These are phyloP conservation scores for Xestia ashworthii DNA, from an alignment of 2,888 invertebrate species.

Conservation along the genomic window DNA sequence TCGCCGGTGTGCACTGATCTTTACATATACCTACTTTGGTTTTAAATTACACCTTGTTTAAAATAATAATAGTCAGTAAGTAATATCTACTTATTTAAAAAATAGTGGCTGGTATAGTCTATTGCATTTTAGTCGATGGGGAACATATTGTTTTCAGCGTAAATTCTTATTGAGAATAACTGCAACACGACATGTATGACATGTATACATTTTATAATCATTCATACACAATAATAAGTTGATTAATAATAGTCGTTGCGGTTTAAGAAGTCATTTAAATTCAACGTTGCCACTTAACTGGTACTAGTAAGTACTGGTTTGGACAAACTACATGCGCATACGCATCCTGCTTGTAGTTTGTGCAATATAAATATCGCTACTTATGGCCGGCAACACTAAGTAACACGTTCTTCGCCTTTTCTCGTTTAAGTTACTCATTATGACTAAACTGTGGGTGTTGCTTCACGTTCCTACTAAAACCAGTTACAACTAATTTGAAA, in stretches of 20 bases:
- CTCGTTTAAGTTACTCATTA: slow-evolving; percentile 50
- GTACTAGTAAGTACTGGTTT: slow-evolving; percentile 67
- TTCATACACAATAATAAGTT: slow-evolving; percentile 48
- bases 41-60: slow-evolving; percentile 68
- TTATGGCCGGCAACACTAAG: slow-evolving; percentile 59
- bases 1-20: slow-evolving; percentile 38
- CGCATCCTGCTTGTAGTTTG: slow-evolving; percentile 49
- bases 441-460: slow-evolving; percentile 55
- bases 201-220: slow-evolving; percentile 37
- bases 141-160: slow-evolving; percentile 82
- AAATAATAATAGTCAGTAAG: slow-evolving; percentile 52
- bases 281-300: slow-evolving; percentile 59
- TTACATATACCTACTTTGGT: slow-evolving; percentile 69
- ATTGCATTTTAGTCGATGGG: slow-evolving; percentile 84
- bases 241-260: slow-evolving; percentile 47
- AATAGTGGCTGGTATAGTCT: slow-evolving; percentile 82
- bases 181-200: slow-evolving; percentile 50
- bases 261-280: slow-evolving; percentile 59
- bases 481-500: slow-evolving; percentile 66
- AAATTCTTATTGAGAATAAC: slow-evolving; percentile 60
- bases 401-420: slow-evolving; percentile 46
- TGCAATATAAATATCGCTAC: slow-evolving; percentile 54
- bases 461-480: slow-evolving; percentile 62
- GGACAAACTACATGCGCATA: slow-evolving; percentile 50
- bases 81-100: slow-evolving; percentile 68